These are phyloP conservation scores for Ochropleura leucogaster DNA, from an alignment of 2,888 invertebrate species.

Conservation along the genomic window DNA sequence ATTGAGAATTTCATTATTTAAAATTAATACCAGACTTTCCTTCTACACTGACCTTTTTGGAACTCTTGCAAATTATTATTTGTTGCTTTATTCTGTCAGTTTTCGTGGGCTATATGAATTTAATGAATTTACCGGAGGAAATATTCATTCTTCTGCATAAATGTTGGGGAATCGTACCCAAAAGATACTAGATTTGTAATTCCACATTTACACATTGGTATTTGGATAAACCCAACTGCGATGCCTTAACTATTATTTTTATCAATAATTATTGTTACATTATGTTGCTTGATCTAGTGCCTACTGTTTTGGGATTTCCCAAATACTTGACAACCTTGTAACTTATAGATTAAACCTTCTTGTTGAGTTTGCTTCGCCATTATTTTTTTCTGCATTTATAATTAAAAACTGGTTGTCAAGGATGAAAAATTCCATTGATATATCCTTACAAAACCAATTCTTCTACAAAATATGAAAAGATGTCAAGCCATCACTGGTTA, in stretches of 20 bases:
- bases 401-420: constrained; percentile 18
- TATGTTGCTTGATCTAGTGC: neutral
- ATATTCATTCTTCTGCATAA: neutral
- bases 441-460: constrained; percentile 6
- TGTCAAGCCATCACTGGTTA: constrained; percentile 61
- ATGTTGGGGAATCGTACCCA: neutral
- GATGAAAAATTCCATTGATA: constrained; percentile 19
- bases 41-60: neutral
- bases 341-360: constrained; percentile 7
- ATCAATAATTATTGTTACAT: constrained; percentile 8
- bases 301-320: neutral
- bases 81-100: neutral
- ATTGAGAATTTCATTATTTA: constrained; percentile 10
- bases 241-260: constrained; percentile 10
- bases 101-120: neutral
- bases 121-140: neutral
- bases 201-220: neutral
- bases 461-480: constrained; percentile 43
- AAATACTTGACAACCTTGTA: neutral
- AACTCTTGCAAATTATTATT: neutral
- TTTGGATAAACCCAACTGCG: constrained; percentile 12
- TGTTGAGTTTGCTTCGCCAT: neutral
- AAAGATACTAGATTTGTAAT: constrained; percentile 4
- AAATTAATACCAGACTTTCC: neutral
- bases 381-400: neutral